These are phyloP conservation scores for Ophioninae sp. DNA, from an alignment of 2,888 invertebrate genomes.

Conservation along the genomic window DNA sequence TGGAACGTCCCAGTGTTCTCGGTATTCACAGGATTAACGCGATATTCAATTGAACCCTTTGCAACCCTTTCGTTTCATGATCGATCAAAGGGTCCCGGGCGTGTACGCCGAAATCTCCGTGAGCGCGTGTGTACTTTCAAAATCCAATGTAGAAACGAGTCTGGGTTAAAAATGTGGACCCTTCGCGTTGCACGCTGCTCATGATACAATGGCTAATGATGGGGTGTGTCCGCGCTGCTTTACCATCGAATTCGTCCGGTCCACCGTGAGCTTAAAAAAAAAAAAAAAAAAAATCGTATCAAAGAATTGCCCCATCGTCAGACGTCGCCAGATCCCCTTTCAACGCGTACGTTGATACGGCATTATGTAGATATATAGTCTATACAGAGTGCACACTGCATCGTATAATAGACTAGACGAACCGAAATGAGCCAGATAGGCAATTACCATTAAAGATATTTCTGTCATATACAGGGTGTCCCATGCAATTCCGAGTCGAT, in stretches of 20 bases:
- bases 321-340: conserved; percentile 45
- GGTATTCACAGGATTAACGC: conserved; percentile 32
- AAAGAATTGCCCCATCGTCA: conserved; percentile 54
- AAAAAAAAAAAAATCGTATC: conserved; percentile 54
- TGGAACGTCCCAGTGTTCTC: conserved; percentile 9
- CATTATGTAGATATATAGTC: conserved; percentile 37
- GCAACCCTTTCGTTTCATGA: conserved; percentile 55
- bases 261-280: conserved; percentile 41
- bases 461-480: too few species aligned
- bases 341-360: conserved; percentile 37
- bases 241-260: conserved; percentile 66
- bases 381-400: conserved; percentile 17
- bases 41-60: conserved; percentile 16
- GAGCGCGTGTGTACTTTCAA: conserved; percentile 64
- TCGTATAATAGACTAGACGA: conserved; percentile 39
- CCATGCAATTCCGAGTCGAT: too few species aligned
- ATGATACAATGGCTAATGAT: conserved; percentile 80
- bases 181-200: conserved; percentile 64
- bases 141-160: conserved; percentile 64
- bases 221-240: conserved; percentile 67
- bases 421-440: conserved; percentile 38
- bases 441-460: conserved; percentile 52
- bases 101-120: conserved; percentile 74
- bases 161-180: conserved; percentile 33
- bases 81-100: conserved; percentile 73